phyloP scores from a whole-genome alignment of 1,140 invertebrate species.

The Caerostris darwini region DNA sequence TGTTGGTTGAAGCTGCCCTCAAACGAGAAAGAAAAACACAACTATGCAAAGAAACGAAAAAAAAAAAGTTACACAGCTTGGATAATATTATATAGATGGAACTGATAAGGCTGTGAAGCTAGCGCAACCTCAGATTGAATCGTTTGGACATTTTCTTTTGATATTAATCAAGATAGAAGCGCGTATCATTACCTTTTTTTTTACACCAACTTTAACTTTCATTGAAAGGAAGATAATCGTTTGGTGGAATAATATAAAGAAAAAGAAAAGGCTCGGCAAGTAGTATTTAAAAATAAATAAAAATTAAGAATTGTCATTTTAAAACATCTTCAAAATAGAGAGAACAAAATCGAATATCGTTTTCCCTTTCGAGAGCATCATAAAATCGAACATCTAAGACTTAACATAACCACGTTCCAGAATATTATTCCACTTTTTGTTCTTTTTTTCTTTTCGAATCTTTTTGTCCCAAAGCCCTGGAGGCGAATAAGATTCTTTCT shows the following conservation, averaged over 20 bases:
- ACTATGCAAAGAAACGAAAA: slow-evolving; percentile 52
- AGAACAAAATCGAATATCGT: slow-evolving; percentile 34
- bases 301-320: background rate
- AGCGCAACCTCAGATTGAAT: slow-evolving; percentile 45
- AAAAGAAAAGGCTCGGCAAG: background rate
- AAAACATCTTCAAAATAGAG: background rate
- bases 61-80: background rate
- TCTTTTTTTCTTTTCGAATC: slow-evolving; percentile 65
- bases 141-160: slow-evolving; percentile 51
- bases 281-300: background rate
- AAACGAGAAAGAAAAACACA: slow-evolving; percentile 32
- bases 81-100: slow-evolving; percentile 46
- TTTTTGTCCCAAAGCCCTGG: slow-evolving; percentile 26
- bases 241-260: background rate
- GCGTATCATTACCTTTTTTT: background rate
- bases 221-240: slow-evolving; percentile 10
- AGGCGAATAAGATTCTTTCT: slow-evolving; percentile 53
- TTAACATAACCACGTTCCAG: slow-evolving; percentile 27
- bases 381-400: slow-evolving; percentile 36
- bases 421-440: background rate
- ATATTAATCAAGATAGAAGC: slow-evolving; percentile 59
- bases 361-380: slow-evolving; percentile 63
- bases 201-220: background rate
- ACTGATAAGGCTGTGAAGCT: slow-evolving; percentile 25
- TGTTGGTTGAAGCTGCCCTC: slow-evolving; percentile 49